These are phyloP conservation scores for Peribatodes rhomboidaria DNA, from an alignment of 2,888 invertebrate genomes.

Conservation along the genomic window DNA sequence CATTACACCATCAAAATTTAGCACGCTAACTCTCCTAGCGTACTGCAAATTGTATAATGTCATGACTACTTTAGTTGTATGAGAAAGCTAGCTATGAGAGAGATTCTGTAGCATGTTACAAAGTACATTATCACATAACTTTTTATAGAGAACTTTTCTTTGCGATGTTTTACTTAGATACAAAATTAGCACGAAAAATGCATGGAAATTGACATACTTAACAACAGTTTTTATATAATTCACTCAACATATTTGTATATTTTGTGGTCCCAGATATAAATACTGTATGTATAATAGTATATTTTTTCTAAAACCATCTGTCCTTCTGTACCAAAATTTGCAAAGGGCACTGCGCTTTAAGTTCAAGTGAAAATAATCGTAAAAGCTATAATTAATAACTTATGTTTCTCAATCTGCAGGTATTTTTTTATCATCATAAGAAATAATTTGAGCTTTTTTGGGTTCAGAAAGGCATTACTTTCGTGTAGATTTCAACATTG, in stretches of 20 bases:
- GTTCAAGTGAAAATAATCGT: not conserved
- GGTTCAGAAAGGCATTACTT: not conserved
- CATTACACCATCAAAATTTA: too few species aligned
- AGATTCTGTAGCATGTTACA: slow-evolving; percentile 38
- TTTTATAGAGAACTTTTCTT: not conserved
- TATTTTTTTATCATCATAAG: not conserved
- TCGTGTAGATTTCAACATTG: not conserved
- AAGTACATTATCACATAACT: slow-evolving; percentile 22
- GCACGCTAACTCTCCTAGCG: too few species aligned
- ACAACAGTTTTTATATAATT: slow-evolving; percentile 34
- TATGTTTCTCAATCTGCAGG: not conserved
- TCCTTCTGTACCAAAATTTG: slow-evolving; percentile 30
- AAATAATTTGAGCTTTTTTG: not conserved
- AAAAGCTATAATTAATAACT: not conserved
- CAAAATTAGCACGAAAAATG: slow-evolving; percentile 38
- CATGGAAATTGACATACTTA: slow-evolving; percentile 26
- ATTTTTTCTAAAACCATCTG: slow-evolving; percentile 40
- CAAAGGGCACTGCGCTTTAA: too few species aligned
- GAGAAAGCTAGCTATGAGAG: slow-evolving; percentile 13
- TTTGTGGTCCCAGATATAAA: slow-evolving; percentile 62
- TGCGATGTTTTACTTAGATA: slow-evolving; percentile 22
- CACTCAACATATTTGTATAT: slow-evolving; percentile 50
- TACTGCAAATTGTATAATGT: too few species aligned
- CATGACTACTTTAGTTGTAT: too few species aligned
- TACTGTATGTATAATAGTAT: slow-evolving; percentile 54